These are phyloP conservation scores for Gymnocheta viridis DNA, from an alignment of 2,888 invertebrate species.

Conservation along the genomic window DNA sequence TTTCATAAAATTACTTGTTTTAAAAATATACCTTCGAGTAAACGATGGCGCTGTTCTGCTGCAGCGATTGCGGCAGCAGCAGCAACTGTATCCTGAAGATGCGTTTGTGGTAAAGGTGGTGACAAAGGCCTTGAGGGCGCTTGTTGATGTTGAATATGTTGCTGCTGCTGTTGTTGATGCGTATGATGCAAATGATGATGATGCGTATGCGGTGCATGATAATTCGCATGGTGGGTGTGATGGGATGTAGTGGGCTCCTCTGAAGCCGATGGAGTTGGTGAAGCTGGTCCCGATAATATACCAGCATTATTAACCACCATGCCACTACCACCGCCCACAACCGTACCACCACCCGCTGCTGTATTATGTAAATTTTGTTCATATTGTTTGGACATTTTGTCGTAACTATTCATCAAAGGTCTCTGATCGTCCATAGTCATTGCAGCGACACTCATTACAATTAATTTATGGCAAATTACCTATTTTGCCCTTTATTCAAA, in stretches of 20 bases:
- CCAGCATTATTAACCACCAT: constrained; percentile 66
- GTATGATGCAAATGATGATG: constrained; percentile 72
- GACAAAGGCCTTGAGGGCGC: constrained; percentile 70
- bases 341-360: constrained; percentile 66
- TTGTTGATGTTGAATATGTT: constrained; percentile 71
- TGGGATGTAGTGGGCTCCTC: constrained; percentile 75
- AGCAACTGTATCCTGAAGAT: constrained; percentile 75
- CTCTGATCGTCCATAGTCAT: constrained; percentile 82
- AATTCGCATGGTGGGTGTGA: constrained; percentile 70
- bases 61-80: constrained; percentile 76
- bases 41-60: constrained; percentile 81
- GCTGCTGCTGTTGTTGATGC: constrained; percentile 73
- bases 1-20: constrained; percentile 68
- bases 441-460: constrained; percentile 80
- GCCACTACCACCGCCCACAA: constrained; percentile 67
- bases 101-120: constrained; percentile 71
- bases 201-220: constrained; percentile 69
- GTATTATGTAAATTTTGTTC: constrained; percentile 77
- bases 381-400: constrained; percentile 80
- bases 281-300: constrained; percentile 77
- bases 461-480: constrained; percentile 42
- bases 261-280: constrained; percentile 78
- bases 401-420: constrained; percentile 81
- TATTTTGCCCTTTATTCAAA: constrained; percentile 54
- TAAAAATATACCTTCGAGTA: constrained; percentile 82